Conservation (phyloP, 1,140 invertebrate genomes). For the Pseudomyrmex dendroicus region DNA sequence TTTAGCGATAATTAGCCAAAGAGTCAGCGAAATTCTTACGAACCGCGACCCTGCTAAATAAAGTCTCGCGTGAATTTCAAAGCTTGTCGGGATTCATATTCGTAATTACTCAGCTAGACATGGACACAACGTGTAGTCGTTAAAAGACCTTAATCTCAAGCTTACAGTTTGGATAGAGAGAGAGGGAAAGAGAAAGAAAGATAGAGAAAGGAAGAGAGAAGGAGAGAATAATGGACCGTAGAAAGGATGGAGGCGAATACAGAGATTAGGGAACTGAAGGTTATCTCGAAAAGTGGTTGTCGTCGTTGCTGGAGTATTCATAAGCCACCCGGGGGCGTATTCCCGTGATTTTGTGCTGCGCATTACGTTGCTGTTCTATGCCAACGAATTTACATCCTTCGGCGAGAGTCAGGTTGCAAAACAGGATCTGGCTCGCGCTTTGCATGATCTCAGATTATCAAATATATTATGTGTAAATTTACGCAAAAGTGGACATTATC, state of each 20-base stretch:
- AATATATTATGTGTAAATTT: not conserved
- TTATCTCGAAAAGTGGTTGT: conserved; percentile 72
- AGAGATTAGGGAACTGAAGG: conserved; percentile 68
- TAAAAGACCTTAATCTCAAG: conserved; percentile 60
- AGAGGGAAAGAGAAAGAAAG: not conserved
- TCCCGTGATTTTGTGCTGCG: conserved; percentile 49
- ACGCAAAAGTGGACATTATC: not conserved
- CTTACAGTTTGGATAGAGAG: not conserved
- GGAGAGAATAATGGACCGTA: conserved; percentile 25
- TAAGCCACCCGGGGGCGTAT: conserved; percentile 54
- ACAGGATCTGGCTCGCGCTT: not conserved
- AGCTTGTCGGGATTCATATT: conserved; percentile 33
- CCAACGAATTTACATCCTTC: conserved; percentile 54
- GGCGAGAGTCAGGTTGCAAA: not conserved
- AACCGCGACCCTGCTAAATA: conserved; percentile 1
- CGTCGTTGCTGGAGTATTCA: conserved; percentile 54
- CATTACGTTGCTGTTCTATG: conserved; percentile 48
- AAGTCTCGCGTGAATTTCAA: not conserved
- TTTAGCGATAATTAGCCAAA: not conserved
- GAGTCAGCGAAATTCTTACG: not conserved
- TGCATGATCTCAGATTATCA: conserved; percentile 11
- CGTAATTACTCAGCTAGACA: conserved; percentile 39
- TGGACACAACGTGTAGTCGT: conserved; percentile 20
- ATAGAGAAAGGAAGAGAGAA: not conserved
- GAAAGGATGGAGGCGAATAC: conserved; percentile 2